A percentile compares a stretch with the other conserved stretches of the same genome.
Conservation (phyloP, 2,113 vertebrate genomes). For the Alces alces region DNA sequence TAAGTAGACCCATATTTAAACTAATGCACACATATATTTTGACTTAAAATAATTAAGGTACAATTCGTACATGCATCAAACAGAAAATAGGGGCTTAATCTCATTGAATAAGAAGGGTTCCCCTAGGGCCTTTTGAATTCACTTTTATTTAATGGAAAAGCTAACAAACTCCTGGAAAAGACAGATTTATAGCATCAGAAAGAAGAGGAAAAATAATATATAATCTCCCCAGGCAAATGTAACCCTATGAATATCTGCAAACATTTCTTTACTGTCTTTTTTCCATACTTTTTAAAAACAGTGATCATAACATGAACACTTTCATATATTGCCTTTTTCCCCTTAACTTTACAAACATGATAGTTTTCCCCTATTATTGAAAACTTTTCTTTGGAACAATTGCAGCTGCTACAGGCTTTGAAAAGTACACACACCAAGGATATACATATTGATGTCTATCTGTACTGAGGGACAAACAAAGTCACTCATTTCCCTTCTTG, state of each 20-base stretch:
- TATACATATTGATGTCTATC: neutral
- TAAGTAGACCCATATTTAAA: neutral
- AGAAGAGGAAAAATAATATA: neutral
- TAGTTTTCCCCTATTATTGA: neutral
- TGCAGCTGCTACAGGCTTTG: neutral
- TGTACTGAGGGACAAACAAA: neutral
- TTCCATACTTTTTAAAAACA: neutral
- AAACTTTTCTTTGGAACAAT: neutral
- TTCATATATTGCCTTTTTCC: neutral
- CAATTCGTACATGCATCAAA: neutral
- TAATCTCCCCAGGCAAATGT: neutral
- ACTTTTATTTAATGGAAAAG: neutral
- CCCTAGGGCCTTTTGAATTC: neutral
- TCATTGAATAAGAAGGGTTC: neutral
- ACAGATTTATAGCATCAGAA: neutral
- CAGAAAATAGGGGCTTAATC: neutral
- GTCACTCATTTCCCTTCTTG: neutral
- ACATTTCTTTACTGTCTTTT: neutral
- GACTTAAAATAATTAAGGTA: neutral
- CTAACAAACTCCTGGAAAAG: neutral
- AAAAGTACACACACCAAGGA: neutral
- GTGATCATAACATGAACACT: neutral
- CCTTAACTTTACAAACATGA: neutral
- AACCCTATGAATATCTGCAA: neutral
- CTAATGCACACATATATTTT: neutral